phyloP scores from a whole-genome alignment of 2,888 invertebrate genomes.

The Aphidoletes aphidimyza region DNA sequence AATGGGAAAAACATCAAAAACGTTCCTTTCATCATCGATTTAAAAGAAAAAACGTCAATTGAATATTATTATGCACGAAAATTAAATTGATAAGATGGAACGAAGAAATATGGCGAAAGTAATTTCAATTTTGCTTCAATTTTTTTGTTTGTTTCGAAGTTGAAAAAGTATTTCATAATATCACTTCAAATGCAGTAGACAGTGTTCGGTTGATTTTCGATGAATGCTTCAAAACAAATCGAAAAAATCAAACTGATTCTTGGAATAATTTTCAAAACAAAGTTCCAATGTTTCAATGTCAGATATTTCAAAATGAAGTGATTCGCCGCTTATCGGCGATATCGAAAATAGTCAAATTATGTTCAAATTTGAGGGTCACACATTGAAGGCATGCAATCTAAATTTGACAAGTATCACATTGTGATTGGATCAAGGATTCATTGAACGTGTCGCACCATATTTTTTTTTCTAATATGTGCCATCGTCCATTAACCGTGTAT shows the following conservation, averaged over 20 bases:
- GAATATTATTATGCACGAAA: not conserved
- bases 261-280: not conserved
- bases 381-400: not conserved
- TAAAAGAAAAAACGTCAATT: not conserved
- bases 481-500: no score
- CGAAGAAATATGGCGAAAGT: not conserved
- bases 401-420: conserved; percentile 4
- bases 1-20: conserved; percentile 14
- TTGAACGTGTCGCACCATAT: not conserved
- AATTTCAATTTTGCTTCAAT: no score
- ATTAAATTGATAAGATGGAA: not conserved
- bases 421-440: not conserved
- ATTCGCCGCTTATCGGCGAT: conserved; percentile 21
- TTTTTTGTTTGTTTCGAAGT: no score
- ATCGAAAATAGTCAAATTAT: conserved; percentile 33
- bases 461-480: not conserved
- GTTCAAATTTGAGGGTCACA: conserved; percentile 3
- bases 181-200: no score
- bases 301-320: not conserved
- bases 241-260: not conserved
- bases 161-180: no score
- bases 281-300: not conserved
- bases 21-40: not conserved
- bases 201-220: not conserved
- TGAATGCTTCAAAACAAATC: no score